Evolutionary conservation across 2,797 vertebrate genomes (phyloP).

Genomic region (Ptychobarbus kaznakovi): DNA sequence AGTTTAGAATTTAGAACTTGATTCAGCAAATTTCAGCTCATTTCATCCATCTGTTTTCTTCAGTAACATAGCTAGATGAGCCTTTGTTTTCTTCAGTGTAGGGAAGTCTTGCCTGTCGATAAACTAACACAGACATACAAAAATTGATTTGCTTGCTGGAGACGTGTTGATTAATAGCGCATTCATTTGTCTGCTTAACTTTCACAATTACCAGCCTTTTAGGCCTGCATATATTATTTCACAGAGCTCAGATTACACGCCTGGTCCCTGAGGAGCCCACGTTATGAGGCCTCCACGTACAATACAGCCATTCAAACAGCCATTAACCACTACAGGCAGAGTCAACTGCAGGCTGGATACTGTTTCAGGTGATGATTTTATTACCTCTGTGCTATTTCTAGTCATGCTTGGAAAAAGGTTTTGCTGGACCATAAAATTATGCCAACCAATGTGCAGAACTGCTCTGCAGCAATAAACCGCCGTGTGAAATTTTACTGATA

Average conservation of each 20-base stretch:
- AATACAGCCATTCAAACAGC: slow-evolving; percentile 55
- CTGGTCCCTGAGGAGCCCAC: slow-evolving; percentile 52
- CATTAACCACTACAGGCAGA: slow-evolving; percentile 62
- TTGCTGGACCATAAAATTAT: slow-evolving; percentile 65
- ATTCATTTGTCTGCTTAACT: slow-evolving; percentile 61
- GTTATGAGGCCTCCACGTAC: slow-evolving; percentile 60
- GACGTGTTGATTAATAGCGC: slow-evolving; percentile 61
- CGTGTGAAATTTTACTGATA: slow-evolving; percentile 59
- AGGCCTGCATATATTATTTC: slow-evolving; percentile 65
- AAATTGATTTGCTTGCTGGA: slow-evolving; percentile 37
- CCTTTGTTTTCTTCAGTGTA: background rate
- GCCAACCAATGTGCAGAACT: slow-evolving; percentile 44
- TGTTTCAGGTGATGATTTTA: slow-evolving; percentile 69
- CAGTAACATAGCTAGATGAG: background rate
- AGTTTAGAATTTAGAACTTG: background rate
- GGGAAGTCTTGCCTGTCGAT: background rate
- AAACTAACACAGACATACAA: slow-evolving; percentile 11
- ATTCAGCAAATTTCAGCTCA: background rate
- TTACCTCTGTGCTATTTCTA: slow-evolving; percentile 65
- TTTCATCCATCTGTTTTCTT: background rate
- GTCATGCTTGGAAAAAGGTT: slow-evolving; percentile 55
- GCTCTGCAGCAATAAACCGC: slow-evolving; percentile 57
- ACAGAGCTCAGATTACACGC: slow-evolving; percentile 47
- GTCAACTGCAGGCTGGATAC: slow-evolving; percentile 59
- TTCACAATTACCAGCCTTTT: slow-evolving; percentile 66